Conservation (phyloP, 2,113 vertebrate species). For the Tenebrosternarchus preto region DNA sequence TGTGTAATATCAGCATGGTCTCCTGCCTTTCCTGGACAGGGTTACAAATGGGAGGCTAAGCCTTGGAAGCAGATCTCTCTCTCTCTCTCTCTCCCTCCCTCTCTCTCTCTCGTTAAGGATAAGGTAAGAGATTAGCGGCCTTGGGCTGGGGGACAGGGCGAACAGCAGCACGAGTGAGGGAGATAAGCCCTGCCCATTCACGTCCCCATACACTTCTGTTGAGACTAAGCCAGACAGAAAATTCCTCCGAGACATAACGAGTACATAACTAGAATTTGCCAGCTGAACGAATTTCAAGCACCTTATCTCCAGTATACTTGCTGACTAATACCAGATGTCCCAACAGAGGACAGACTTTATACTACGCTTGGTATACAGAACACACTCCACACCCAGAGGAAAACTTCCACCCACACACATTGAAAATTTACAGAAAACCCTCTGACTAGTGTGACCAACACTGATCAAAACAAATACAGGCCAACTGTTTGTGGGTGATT, state of each 20-base stretch:
- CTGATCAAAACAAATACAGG: constrained; percentile 12
- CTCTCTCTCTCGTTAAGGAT: constrained; percentile 17
- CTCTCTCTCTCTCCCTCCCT: constrained; percentile 2
- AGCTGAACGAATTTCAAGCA: neutral
- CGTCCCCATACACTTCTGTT: constrained; percentile 10
- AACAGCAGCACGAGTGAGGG: constrained; percentile 38
- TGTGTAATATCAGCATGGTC: constrained; percentile 14
- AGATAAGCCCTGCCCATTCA: constrained; percentile 45
- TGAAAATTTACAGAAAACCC: constrained; percentile 27
- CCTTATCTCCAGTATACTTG: neutral
- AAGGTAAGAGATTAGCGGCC: constrained; percentile 45
- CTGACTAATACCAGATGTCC: neutral
- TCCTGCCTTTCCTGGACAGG: constrained; percentile 21
- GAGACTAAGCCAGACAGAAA: neutral
- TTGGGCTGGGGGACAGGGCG: constrained; percentile 46
- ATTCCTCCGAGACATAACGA: neutral
- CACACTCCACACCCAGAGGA: constrained; percentile 24
- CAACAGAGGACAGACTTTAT: neutral
- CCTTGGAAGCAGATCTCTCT: neutral
- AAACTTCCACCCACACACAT: constrained; percentile 32
- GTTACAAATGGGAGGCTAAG: constrained; percentile 35
- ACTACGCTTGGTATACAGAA: constrained; percentile 17
- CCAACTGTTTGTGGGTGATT: neutral
- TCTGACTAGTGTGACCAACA: constrained; percentile 13
- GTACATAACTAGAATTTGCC: neutral